A percentile compares a stretch with the other conserved stretches of the same genome.
phyloP scores from a whole-genome alignment of 2,888 invertebrate species.

The Leptinotarsa rubiginosa region DNA sequence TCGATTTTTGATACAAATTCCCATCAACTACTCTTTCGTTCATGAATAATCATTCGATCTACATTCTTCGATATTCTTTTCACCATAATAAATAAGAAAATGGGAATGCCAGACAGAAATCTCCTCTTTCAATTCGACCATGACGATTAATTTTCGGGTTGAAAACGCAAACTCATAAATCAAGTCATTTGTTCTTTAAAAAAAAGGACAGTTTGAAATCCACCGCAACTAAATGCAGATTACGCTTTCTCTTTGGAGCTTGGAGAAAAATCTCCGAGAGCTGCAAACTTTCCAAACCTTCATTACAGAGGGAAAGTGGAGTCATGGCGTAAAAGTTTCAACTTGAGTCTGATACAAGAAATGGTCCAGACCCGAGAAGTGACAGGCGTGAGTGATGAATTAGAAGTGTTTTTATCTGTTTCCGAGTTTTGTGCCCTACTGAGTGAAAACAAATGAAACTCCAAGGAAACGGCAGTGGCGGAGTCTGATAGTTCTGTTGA shows the following conservation, averaged over 20 bases:
- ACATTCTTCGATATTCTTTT: too few relatives aligned
- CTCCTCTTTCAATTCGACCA: not conserved
- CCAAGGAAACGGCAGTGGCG: not conserved
- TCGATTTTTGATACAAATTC: too few relatives aligned
- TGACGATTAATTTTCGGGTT: not conserved
- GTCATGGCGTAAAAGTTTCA: slow-evolving; percentile 11
- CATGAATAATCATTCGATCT: too few relatives aligned
- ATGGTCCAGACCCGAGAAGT: slow-evolving; percentile 21
- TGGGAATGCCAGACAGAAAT: too few relatives aligned
- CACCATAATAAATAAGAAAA: too few relatives aligned
- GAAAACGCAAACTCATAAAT: slow-evolving; percentile 11
- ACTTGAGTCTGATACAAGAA: slow-evolving; percentile 17
- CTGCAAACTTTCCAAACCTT: slow-evolving; percentile 11
- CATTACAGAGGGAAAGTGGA: slow-evolving; percentile 17
- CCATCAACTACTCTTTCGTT: too few relatives aligned
- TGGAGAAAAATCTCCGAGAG: slow-evolving; percentile 17
- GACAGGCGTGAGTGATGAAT: slow-evolving; percentile 53
- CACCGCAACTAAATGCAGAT: slow-evolving; percentile 14
- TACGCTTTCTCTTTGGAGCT: slow-evolving; percentile 6
- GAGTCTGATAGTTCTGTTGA: not conserved
- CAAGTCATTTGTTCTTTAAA: not conserved
- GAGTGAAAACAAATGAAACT: slow-evolving; percentile 22
- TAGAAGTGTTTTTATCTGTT: slow-evolving; percentile 56
- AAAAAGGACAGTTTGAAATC: slow-evolving; percentile 3
- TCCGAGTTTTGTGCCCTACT: slow-evolving; percentile 33